These are phyloP conservation scores for Dicyrtoma fusca DNA, from an alignment of 2,888 invertebrate genomes.

Conservation along the genomic window DNA sequence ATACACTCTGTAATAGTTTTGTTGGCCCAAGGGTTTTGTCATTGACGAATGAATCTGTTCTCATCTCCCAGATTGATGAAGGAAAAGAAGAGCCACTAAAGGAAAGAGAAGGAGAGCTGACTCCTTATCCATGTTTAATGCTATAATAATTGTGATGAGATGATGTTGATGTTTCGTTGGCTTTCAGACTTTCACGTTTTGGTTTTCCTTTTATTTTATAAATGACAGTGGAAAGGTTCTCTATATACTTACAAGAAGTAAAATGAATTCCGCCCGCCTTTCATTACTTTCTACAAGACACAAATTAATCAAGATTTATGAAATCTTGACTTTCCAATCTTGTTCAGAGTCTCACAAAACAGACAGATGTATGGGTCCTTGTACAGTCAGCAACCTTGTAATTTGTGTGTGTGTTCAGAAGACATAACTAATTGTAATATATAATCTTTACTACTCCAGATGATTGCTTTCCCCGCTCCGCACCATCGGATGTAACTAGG, in stretches of 20 bases:
- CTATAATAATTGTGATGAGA: neutral
- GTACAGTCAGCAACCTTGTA: neutral
- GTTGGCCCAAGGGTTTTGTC: constrained; percentile 21
- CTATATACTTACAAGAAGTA: neutral
- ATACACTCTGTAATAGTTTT: neutral
- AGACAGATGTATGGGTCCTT: neutral
- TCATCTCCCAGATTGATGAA: constrained; percentile 6
- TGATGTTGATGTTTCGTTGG: neutral
- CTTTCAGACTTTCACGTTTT: neutral
- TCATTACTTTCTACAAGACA: constrained; percentile 27
- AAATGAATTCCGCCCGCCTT: neutral
- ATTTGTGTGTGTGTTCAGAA: neutral
- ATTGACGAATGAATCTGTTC: constrained; percentile 35
- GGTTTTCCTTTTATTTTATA: constrained; percentile 12
- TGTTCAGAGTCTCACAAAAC: no score
- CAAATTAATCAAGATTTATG: constrained; percentile 33
- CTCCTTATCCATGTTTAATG: neutral
- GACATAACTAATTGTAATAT: neutral
- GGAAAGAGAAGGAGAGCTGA: constrained; percentile 12
- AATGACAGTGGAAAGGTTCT: neutral
- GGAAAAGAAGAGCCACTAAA: constrained; percentile 3
- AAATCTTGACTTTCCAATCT: constrained; percentile 4
- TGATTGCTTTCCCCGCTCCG: constrained; percentile 30
- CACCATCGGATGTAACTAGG: constrained; percentile 5
- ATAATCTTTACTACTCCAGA: constrained; percentile 28